Percentiles rank a stretch among this genome's conserved stretches.
These are phyloP conservation scores for Trisateles emortualis DNA, from an alignment of 2,888 invertebrate species.

Conservation along the genomic window DNA sequence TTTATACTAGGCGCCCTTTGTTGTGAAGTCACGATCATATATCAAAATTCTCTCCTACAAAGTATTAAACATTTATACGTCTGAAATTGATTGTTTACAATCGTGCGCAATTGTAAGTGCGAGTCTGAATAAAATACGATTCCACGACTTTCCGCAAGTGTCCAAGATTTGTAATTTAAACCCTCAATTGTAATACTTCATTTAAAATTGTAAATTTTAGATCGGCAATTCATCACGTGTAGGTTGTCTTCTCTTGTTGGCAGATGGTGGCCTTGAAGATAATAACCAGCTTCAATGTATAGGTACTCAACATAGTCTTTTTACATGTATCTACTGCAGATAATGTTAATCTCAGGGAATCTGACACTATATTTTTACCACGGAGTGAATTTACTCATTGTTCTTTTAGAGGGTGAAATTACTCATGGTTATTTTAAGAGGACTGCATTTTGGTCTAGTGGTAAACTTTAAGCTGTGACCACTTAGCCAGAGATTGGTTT, in stretches of 20 bases:
- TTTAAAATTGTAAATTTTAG: constrained; percentile 73
- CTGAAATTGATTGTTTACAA: constrained; percentile 61
- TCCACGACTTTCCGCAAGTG: constrained; percentile 60
- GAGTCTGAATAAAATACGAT: constrained; percentile 56
- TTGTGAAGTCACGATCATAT: constrained; percentile 43
- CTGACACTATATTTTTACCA: too few relatives aligned
- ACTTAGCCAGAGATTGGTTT: too few relatives aligned
- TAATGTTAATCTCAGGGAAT: background rate
- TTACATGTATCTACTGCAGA: constrained; percentile 5
- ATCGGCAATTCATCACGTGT: constrained; percentile 65
- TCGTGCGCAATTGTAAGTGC: constrained; percentile 43
- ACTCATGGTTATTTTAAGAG: too few relatives aligned
- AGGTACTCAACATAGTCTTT: constrained; percentile 25
- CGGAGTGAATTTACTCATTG: too few relatives aligned
- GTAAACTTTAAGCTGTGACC: too few relatives aligned
- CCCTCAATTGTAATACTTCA: constrained; percentile 63
- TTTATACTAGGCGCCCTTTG: constrained; percentile 31
- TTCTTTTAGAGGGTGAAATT: too few relatives aligned
- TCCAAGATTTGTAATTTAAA: constrained; percentile 69
- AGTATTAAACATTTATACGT: constrained; percentile 63
- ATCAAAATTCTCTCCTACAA: constrained; percentile 49
- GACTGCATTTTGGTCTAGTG: too few relatives aligned
- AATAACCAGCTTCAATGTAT: constrained; percentile 27
- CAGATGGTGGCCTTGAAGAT: constrained; percentile 43
- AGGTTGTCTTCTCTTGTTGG: constrained; percentile 41